Evolutionary conservation across 1,140 invertebrate species (phyloP), one percentile per base, ranked within the genome.

Genomic region (Lordiphosa stackelbergi): DNA sequence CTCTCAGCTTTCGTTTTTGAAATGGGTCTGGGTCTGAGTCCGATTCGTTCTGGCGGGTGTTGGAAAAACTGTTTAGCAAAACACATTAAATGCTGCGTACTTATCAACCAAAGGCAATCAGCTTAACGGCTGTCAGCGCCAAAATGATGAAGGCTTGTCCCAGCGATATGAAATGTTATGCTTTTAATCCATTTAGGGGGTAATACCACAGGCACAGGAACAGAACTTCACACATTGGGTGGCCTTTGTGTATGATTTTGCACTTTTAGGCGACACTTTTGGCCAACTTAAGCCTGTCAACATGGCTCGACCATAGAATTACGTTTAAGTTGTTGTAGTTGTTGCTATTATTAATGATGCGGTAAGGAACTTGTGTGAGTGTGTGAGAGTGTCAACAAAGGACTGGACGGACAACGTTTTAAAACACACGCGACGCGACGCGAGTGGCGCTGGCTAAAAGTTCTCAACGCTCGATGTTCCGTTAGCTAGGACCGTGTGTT

Each of bases 11-110:
- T 47, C 46, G 59, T 48, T 22, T 64, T 47, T 51, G 64, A 64
- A 53, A 53, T 53, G 59, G 53, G 38, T 53, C 38, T 22, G 52
- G 53, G 19, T 49, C 35, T 40, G 69, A 49, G 19, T 49, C 35
- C 37, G 69, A 49, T 74, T 53, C 41, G 54, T 31, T 52, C 45
- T 53, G 69, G 66, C 53, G 66, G 58, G 69, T 73, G 64, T 79
- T 69, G 57, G 56, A 59, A 73, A 66, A 61, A 58, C 40, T 77
- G 74, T 70, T 71, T 64, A 71, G 78, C 46, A 73, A 85, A 85
- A 85, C 83, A 77, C 83, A 85, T 85, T 85, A 85, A 85, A 83
- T 83, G 83, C 81, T 83, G 28, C 28, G 12, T 77, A 85, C 79
- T 83, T 77, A 69, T 85, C 64, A 66, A 48, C 65, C 28, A 31